Evolutionary conservation across 2,797 vertebrate genomes (phyloP).

Genomic region (Bradypodion pumilum): DNA sequence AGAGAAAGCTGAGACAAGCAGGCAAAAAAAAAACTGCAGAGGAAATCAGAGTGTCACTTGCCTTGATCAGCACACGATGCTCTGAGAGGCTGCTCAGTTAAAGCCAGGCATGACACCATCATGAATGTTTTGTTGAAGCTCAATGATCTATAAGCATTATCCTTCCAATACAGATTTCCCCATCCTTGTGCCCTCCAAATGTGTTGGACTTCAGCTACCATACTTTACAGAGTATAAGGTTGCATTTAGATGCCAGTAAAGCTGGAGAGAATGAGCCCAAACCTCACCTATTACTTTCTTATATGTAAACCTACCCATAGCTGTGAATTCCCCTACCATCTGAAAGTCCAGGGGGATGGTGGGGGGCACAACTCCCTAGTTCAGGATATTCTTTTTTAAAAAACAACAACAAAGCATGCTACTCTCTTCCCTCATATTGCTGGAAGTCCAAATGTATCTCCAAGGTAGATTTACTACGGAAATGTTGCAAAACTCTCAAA

Average conservation of each 20-base stretch:
- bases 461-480: not conserved
- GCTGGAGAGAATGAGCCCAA: not conserved
- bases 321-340: not conserved
- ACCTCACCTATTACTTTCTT: not conserved
- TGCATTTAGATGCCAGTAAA: not conserved
- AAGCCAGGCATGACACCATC: no score
- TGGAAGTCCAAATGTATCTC: no score
- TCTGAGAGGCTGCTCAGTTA: no score
- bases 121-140: not conserved
- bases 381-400: not conserved
- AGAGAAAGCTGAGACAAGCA: not conserved
- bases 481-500: not conserved
- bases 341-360: not conserved
- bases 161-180: not conserved
- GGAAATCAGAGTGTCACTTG: not conserved
- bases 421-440: not conserved
- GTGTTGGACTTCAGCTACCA: not conserved
- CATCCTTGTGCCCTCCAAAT: not conserved
- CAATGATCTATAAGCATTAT: not conserved
- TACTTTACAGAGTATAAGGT: no score
- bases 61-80: not conserved
- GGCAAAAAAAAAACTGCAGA: no score
- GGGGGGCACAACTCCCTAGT: not conserved
- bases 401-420: not conserved
- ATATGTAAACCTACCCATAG: not conserved